phyloP scores from a whole-genome alignment of 2,113 vertebrate species.

The Plestiodon gilberti region DNA sequence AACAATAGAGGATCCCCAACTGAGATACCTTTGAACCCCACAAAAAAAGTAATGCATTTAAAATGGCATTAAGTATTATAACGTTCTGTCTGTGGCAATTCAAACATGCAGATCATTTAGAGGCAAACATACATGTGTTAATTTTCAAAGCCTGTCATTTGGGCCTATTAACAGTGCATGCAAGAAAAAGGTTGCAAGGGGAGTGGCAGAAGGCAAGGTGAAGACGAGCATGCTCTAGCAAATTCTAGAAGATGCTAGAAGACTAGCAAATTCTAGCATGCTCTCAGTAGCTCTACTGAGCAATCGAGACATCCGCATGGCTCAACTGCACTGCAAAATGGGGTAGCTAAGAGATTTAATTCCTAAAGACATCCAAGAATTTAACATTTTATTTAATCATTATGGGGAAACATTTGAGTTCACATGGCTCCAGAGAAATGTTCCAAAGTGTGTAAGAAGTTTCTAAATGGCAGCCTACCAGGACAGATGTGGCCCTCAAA shows the following conservation, averaged over 20 bases:
- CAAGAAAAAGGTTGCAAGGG: neutral
- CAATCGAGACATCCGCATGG: neutral
- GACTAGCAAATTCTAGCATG: neutral
- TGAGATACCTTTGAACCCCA: too few relatives aligned
- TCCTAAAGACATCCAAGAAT: neutral
- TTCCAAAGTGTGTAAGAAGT: neutral
- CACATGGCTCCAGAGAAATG: neutral
- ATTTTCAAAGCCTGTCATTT: too few relatives aligned
- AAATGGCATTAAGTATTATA: neutral
- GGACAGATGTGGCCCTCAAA: neutral
- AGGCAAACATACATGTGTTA: too few relatives aligned
- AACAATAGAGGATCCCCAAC: too few relatives aligned
- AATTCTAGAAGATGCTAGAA: too few relatives aligned
- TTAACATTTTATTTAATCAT: neutral
- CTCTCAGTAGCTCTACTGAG: neutral
- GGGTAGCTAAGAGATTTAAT: neutral
- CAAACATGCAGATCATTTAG: neutral
- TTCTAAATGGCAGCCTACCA: neutral
- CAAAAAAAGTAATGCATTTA: neutral
- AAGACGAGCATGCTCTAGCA: neutral
- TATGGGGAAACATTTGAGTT: neutral
- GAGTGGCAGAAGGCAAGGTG: neutral
- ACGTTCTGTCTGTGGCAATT: neutral
- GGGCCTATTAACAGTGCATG: neutral
- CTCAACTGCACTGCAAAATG: neutral